phyloP scores from a whole-genome alignment of 1,140 invertebrate species.

The Aethina tumida region DNA sequence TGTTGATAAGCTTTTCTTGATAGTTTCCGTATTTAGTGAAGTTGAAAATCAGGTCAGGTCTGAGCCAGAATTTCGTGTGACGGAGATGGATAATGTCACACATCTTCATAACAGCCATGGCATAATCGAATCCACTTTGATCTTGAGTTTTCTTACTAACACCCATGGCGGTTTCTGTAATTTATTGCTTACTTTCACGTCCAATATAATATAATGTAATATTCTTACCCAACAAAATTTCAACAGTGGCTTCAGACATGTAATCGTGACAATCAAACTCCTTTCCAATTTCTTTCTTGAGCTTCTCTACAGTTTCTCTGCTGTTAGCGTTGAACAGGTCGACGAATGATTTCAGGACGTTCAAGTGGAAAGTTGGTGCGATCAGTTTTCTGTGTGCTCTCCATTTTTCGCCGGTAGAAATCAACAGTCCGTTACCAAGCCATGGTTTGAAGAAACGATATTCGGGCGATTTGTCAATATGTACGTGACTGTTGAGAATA shows the following conservation, averaged over 20 bases:
- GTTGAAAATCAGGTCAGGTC: slow-evolving; percentile 70
- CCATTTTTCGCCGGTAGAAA: slow-evolving; percentile 69
- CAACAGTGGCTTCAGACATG: slow-evolving; percentile 74
- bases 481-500: slow-evolving; percentile 21
- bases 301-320: slow-evolving; percentile 52
- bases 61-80: slow-evolving; percentile 72
- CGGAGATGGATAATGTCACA: slow-evolving; percentile 70
- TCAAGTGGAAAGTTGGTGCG: slow-evolving; percentile 88
- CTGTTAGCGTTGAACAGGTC: slow-evolving; percentile 80
- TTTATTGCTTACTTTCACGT: background rate
- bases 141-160: slow-evolving; percentile 62
- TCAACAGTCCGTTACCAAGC: slow-evolving; percentile 77
- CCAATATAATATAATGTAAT: background rate
- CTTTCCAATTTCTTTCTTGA: slow-evolving; percentile 52
- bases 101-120: slow-evolving; percentile 78
- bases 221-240: slow-evolving; percentile 35
- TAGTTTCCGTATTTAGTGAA: slow-evolving; percentile 52
- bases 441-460: slow-evolving; percentile 79
- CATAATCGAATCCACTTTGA: slow-evolving; percentile 64
- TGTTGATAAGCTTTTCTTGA: slow-evolving; percentile 25
- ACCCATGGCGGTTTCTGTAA: slow-evolving; percentile 69
- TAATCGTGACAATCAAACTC: slow-evolving; percentile 76
- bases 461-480: slow-evolving; percentile 59
- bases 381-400: slow-evolving; percentile 73
- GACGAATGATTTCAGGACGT: slow-evolving; percentile 82